These are phyloP conservation scores for Phenganax marumi DNA, from an alignment of 92 coral and sea anemone genomes.

Conservation along the genomic window DNA sequence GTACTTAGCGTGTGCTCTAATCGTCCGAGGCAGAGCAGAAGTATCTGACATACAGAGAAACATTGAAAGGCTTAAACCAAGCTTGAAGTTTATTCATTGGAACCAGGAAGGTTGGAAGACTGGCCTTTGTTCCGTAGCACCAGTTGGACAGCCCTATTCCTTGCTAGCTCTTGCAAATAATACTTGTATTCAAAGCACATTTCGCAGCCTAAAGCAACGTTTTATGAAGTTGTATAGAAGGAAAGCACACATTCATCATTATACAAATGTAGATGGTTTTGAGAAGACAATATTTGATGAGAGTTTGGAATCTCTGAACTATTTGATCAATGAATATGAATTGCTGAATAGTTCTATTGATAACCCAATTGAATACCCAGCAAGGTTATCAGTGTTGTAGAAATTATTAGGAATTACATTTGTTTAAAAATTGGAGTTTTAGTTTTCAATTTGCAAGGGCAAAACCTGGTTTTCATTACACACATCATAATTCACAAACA, in stretches of 20 bases:
- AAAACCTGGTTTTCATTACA: no score
- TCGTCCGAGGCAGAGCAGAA: conserved; percentile 89
- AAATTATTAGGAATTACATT: background rate
- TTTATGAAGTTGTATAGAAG: conserved; percentile 85
- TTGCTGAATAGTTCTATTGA: conserved; percentile 64
- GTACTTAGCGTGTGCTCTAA: conserved; percentile 93
- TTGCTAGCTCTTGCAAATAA: conserved; percentile 86
- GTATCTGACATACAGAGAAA: conserved; percentile 91
- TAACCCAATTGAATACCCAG: conserved; percentile 61
- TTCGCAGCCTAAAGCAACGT: conserved; percentile 73
- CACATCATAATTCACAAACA: no score
- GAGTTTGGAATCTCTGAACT: conserved; percentile 75
- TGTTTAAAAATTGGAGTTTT: background rate
- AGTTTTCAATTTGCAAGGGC: no score
- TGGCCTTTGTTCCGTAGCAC: conserved; percentile 89
- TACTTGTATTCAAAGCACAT: conserved; percentile 89
- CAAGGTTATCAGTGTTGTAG: conserved; percentile 73
- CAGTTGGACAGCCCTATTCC: conserved; percentile 93
- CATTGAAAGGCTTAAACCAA: conserved; percentile 88
- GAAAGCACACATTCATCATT: conserved; percentile 94
- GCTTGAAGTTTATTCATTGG: conserved; percentile 89
- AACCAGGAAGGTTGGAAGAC: conserved; percentile 99
- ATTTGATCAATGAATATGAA: conserved; percentile 72
- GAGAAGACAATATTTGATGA: conserved; percentile 76
- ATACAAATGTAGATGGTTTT: conserved; percentile 77